Conservation (phyloP, 1,140 invertebrate species). For the Drosophila mauritiana region DNA sequence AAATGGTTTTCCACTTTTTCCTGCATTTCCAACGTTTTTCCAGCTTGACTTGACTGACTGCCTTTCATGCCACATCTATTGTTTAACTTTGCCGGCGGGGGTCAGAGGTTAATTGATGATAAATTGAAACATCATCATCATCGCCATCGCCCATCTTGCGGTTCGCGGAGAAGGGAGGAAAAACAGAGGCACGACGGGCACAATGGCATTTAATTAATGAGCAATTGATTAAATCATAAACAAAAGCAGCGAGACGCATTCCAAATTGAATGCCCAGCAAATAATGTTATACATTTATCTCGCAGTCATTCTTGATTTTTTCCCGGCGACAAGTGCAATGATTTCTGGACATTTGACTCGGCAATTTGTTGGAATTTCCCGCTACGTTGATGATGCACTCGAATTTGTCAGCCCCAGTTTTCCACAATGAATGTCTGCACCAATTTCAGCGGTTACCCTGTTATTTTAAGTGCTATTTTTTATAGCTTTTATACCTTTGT, state of each 20-base stretch:
- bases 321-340: slow-evolving; percentile 62
- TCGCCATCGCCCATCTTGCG: slow-evolving; percentile 21
- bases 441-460: slow-evolving; percentile 7
- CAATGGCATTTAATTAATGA: slow-evolving; percentile 76
- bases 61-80: slow-evolving; percentile 50
- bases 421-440: slow-evolving; percentile 22
- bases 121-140: slow-evolving; percentile 73
- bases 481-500: neutral
- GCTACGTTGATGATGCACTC: slow-evolving; percentile 46
- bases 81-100: slow-evolving; percentile 30
- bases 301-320: slow-evolving; percentile 16
- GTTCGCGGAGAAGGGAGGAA: slow-evolving; percentile 3
- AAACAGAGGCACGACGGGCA: neutral
- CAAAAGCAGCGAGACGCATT: slow-evolving; percentile 53
- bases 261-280: slow-evolving; percentile 53
- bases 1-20: slow-evolving; percentile 14
- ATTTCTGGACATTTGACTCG: slow-evolving; percentile 57
- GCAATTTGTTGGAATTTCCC: slow-evolving; percentile 76
- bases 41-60: slow-evolving; percentile 11
- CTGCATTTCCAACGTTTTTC: slow-evolving; percentile 8
- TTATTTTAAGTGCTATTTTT: neutral
- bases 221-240: slow-evolving; percentile 81
- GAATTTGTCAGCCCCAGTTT: slow-evolving; percentile 43
- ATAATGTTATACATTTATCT: slow-evolving; percentile 43
- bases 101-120: slow-evolving; percentile 80